Evolutionary conservation across 2,797 vertebrate genomes (phyloP), one percentile per base, ranked within the genome.

Genomic region (Brachyrhaphis roseni): DNA sequence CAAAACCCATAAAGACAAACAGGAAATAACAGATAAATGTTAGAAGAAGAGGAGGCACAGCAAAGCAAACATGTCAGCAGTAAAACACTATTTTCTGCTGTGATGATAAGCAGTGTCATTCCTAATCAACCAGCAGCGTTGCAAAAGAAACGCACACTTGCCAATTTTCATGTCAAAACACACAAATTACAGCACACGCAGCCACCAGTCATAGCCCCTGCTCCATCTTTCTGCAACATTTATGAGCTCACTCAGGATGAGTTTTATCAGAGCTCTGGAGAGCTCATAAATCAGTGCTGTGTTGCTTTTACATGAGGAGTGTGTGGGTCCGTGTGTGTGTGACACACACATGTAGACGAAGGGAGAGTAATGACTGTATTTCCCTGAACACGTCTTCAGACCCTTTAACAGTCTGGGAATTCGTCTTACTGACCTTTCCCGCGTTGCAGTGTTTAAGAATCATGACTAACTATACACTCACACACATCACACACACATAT

Each of bases 381-480:
- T 83, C 72, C 57, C 49, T 72, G 34, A 76, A 78, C 34, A 71
- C 82, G 82, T 76, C 62, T 76, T 90, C 57, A 79, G 81, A 53
- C 86, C 79, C 70, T 89, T 91, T 92, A 91, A 92, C 84, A 82
- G 90, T 86, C 89, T 93, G 89, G 83, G 90, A 94, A 93, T 93
- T 59, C 75, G 70, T 70, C 85, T 78, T 41, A n/a, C 70, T 89
- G 90, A 92, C 82, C 91, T 92, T 91, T 92, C 82, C 88, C 59
- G 46, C 75, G 75, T 88, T 85, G 55, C 45, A 2, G 82, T 82
- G 76, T 53, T 70, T 45, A 53, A 76, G 45, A 84, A 79, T 81
- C 75, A 74, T 83, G 84, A 82, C 18, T 70, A 84, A 77, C 64
- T 62, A 80, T 16, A 66, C 41, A 41, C 64, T 70, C 49, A 72